Evolutionary conservation across 2,888 invertebrate genomes (phyloP).

Genomic region (Emmelina monodactyla): DNA sequence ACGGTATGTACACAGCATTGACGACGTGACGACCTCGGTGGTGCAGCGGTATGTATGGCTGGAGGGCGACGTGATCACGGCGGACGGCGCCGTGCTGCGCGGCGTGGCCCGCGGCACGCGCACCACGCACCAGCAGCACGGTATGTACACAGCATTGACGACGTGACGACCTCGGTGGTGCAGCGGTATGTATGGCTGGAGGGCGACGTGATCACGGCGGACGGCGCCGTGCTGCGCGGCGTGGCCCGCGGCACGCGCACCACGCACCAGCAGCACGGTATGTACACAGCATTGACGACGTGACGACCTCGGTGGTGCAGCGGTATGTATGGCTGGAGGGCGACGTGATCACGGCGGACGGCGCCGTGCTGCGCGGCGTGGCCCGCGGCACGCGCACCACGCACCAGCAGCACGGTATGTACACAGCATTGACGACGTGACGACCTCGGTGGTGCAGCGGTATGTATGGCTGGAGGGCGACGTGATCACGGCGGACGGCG

Average conservation of each 20-base stretch:
- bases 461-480: too few relatives aligned
- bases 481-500: constrained; percentile 13
- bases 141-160: not conserved
- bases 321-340: too few relatives aligned
- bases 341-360: constrained; percentile 14
- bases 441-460: too few relatives aligned
- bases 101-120: not conserved
- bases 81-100: not conserved
- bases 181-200: too few relatives aligned
- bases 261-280: not conserved
- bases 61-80: too few relatives aligned
- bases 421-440: not conserved
- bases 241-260: not conserved
- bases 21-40: too few relatives aligned
- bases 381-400: not conserved
- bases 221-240: not conserved
- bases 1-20: not conserved
- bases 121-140: not conserved
- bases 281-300: not conserved
- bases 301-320: too few relatives aligned
- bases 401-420: not conserved
- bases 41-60: too few relatives aligned
- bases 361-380: not conserved
- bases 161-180: too few relatives aligned
- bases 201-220: constrained; percentile 16